phyloP scores from a whole-genome alignment of 2,888 invertebrate species.

The Tenodera sinensis region DNA sequence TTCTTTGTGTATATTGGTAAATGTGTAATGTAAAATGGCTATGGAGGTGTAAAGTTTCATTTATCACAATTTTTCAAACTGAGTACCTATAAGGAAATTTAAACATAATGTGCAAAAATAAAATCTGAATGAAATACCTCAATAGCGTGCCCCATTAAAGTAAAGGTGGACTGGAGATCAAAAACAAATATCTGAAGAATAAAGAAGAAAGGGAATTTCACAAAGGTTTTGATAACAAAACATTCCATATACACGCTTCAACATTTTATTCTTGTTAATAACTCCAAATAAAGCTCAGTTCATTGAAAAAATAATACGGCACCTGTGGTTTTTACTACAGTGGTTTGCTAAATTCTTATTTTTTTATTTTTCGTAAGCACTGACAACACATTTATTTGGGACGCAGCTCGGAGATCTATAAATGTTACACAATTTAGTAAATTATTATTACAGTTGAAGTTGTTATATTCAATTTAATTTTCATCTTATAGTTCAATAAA shows the following conservation, averaged over 20 bases:
- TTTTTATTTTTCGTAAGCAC: background rate
- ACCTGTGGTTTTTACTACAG: background rate
- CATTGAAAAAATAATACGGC: background rate
- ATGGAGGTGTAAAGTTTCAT: no score
- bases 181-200: no score
- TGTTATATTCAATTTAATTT: background rate
- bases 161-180: no score
- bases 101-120: no score
- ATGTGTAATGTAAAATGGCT: no score
- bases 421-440: conserved; percentile 23
- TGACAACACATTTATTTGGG: background rate
- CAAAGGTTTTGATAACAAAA: background rate
- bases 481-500: conserved; percentile 10
- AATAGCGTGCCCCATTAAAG: no score
- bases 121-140: no score
- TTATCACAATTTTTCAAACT: no score
- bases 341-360: background rate
- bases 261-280: background rate
- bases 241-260: background rate
- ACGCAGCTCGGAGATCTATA: background rate
- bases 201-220: background rate
- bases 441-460: conserved; percentile 8
- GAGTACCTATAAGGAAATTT: no score
- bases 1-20: no score
- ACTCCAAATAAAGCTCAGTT: background rate